Evolutionary conservation across 2,888 invertebrate species (phyloP), one percentile per base, ranked within the genome.

Genomic region (Ophion slaviceki): DNA sequence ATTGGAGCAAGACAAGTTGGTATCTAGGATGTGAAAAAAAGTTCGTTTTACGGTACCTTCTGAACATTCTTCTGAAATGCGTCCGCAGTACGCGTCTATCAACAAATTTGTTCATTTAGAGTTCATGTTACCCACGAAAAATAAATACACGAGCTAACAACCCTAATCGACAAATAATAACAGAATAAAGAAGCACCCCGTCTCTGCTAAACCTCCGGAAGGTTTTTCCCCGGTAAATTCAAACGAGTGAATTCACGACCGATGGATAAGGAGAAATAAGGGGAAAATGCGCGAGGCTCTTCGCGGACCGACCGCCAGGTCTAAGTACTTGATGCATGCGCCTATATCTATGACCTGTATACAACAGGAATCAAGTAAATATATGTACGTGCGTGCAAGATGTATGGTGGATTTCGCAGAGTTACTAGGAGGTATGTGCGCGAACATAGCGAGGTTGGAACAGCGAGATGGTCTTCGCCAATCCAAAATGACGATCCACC

Each of bases 401-500:
- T 40, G 76, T 72, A 67, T 17, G 62, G 78, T 45, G 20, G 36
- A 76, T 53, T 75, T 68, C 62, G 70, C 36, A 62, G 76, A 81
- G 53, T 74, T 79, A 32, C 66, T 47, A n/a, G 45, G 32, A 61
- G 28, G 62, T 74, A 68, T 68, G 74, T 74, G 74, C 62, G 81
- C 74, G 59, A 76, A n/a, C 2, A 2, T 6, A 24, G 66, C 32
- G 66, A 20, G 32, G 82, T 79, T 71, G 59, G 57, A 71, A 17
- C 47, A 14, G 59, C 24, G 28, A 53, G 71, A 6, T 68, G 80
- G 80, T 86, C 76, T 82, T 77, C 45, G 45, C 82, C 86, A 82
- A 86, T 86, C 79, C 86, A 74, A 83, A 86, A 82, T 86, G 86
- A 86, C 80, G 86, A 82, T 86, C 86, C 86, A 81, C 86, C 74